phyloP scores from a whole-genome alignment of 2,113 vertebrate genomes.

The Eretmochelys imbricata region DNA sequence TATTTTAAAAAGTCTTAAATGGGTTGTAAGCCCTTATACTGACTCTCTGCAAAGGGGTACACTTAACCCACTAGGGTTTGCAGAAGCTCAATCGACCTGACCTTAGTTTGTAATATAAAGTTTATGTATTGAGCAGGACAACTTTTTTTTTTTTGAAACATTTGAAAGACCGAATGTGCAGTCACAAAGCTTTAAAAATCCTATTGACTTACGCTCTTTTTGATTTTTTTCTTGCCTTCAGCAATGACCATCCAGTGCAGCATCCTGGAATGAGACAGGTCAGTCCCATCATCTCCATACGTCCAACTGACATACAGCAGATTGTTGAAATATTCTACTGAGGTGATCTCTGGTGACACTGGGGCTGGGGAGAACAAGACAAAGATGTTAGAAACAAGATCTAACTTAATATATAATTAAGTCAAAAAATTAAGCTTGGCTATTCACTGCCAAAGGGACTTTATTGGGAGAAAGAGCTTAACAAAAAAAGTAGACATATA shows the following conservation, averaged over 20 bases:
- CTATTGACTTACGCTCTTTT: conserved; percentile 82
- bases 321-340: conserved; percentile 89
- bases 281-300: conserved; percentile 89
- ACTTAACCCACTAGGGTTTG: not conserved
- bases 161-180: not conserved
- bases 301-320: conserved; percentile 89
- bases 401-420: not conserved
- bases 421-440: not conserved
- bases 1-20: not conserved
- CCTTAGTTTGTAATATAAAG: not conserved
- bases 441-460: not conserved
- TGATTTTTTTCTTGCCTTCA: conserved; percentile 89
- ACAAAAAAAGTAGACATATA: not conserved
- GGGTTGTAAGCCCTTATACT: not conserved
- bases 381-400: not conserved
- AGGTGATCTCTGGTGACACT: conserved; percentile 91
- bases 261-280: conserved; percentile 94
- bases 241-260: conserved; percentile 95
- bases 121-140: not conserved
- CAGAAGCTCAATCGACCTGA: not conserved
- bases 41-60: not conserved
- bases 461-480: not conserved
- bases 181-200: not conserved
- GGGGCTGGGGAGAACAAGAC: conserved; percentile 83
- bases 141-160: not conserved